Conservation (phyloP, 2,113 vertebrate genomes). For the Platichthys stellatus region DNA sequence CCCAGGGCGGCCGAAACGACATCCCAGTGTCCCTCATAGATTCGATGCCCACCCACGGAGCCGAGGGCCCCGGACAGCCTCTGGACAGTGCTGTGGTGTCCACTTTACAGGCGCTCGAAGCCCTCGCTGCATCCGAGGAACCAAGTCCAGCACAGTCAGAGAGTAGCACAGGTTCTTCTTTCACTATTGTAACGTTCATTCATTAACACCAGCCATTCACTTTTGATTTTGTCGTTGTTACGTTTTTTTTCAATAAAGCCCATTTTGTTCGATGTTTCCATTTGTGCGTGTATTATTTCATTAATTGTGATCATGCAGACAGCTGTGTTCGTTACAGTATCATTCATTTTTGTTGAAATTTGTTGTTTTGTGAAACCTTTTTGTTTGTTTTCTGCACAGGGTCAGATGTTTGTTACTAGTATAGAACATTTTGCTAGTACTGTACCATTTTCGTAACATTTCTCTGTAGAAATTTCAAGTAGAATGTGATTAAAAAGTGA, state of each 20-base stretch:
- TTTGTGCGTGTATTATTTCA: constrained; percentile 78
- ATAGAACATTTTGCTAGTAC: not conserved
- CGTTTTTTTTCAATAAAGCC: constrained; percentile 81
- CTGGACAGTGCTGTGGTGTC: constrained; percentile 90
- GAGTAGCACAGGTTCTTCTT: constrained; percentile 99
- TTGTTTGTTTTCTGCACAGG: constrained; percentile 57
- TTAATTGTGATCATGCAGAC: constrained; percentile 56
- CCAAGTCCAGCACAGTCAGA: constrained; percentile 88
- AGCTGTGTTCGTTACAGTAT: constrained; percentile 40
- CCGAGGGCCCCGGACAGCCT: constrained; percentile 86
- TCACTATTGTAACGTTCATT: constrained; percentile 98
- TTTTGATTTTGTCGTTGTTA: constrained; percentile 79
- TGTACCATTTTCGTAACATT: not conserved
- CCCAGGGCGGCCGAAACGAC: constrained; percentile 83
- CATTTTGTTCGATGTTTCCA: constrained; percentile 78
- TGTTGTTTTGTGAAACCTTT: constrained; percentile 1
- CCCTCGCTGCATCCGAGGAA: constrained; percentile 94
- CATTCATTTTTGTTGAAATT: constrained; percentile 49
- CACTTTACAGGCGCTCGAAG: constrained; percentile 93
- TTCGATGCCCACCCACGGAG: constrained; percentile 89
- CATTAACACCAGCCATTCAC: constrained; percentile 88
- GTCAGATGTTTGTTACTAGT: constrained; percentile 21
- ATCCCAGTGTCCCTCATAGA: constrained; percentile 98
- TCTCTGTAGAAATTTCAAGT: not conserved
- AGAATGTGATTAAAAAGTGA: constrained; percentile 1